A percentile compares a stretch with the other conserved stretches of the same genome.
phyloP scores from a whole-genome alignment of 2,797 vertebrate genomes.

The Etheostoma perlongum region DNA sequence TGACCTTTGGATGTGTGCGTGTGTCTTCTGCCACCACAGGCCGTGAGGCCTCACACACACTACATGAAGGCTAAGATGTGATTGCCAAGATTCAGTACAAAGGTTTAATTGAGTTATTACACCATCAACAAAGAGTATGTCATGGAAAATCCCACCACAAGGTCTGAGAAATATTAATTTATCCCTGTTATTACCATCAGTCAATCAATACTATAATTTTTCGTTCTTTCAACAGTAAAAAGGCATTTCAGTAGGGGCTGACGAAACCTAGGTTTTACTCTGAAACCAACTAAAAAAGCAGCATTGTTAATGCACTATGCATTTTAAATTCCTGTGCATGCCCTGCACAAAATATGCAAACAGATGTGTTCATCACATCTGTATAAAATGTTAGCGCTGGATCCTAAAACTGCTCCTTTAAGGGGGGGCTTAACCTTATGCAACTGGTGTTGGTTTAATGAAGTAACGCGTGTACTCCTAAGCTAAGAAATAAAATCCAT shows the following conservation, averaged over 20 bases:
- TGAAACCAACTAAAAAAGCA: conserved; percentile 81
- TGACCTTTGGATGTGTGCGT: conserved; percentile 59
- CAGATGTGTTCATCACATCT: conserved; percentile 62
- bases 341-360: conserved; percentile 82
- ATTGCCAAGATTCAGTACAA: conserved; percentile 66
- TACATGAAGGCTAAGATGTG: conserved; percentile 68
- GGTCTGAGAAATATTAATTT: conserved; percentile 56
- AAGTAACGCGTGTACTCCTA: conserved; percentile 54
- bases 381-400: conserved; percentile 59
- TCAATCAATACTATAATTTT: conserved; percentile 27
- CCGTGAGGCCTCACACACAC: conserved; percentile 54
- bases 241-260: conserved; percentile 81
- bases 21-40: conserved; percentile 47
- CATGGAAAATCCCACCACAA: conserved; percentile 66
- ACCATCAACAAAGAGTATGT: conserved; percentile 47
- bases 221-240: conserved; percentile 78
- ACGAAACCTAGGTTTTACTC: conserved; percentile 72
- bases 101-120: conserved; percentile 59
- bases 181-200: conserved; percentile 65
- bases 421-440: conserved; percentile 64
- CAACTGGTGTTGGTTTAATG: conserved; percentile 66
- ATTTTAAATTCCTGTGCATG: conserved; percentile 72
- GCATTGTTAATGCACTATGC: conserved; percentile 81
- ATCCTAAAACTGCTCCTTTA: conserved; percentile 65
- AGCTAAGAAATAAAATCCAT: conserved; percentile 68